These are phyloP conservation scores for Luidia sarsii DNA, from an alignment of 53 echinoderm and acorn worm species.

Conservation along the genomic window DNA sequence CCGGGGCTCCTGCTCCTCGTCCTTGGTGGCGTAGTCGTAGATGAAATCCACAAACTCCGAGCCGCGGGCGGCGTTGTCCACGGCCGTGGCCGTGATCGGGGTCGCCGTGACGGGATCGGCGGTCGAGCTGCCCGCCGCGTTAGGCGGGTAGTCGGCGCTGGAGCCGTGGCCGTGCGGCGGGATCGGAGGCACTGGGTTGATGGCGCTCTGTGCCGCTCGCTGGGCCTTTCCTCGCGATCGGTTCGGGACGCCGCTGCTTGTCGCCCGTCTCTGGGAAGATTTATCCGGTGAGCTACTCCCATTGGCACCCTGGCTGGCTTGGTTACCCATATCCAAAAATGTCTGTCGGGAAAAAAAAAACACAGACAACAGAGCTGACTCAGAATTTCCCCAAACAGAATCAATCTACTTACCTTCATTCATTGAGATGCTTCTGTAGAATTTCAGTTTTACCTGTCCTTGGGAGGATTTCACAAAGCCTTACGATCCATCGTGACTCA, in stretches of 20 bases:
- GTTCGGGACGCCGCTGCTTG: conserved; percentile 86
- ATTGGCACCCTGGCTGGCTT: conserved; percentile 67
- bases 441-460: too few species aligned
- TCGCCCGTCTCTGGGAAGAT: conserved; percentile 82
- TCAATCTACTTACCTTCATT: too few species aligned
- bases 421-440: too few species aligned
- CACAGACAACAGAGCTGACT: too few species aligned
- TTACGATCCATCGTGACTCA: too few species aligned
- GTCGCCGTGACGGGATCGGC: conserved; percentile 42
- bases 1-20: conserved; percentile 35
- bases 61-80: conserved; percentile 50
- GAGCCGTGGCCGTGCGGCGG: conserved; percentile 39
- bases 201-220: conserved; percentile 72
- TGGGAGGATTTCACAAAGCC: too few species aligned
- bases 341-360: too few species aligned
- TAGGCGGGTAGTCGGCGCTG: conserved; percentile 20
- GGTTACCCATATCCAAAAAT: conserved; percentile 90
- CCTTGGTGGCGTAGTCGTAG: conserved; percentile 90
- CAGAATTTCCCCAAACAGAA: too few species aligned
- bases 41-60: conserved; percentile 92
- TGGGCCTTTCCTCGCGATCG: conserved; percentile 66
- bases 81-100: conserved; percentile 29
- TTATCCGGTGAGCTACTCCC: conserved; percentile 58
- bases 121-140: background rate
- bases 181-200: conserved; percentile 53